Evolutionary conservation across 1,140 invertebrate species (phyloP).

Genomic region (Drosophila bocqueti): DNA sequence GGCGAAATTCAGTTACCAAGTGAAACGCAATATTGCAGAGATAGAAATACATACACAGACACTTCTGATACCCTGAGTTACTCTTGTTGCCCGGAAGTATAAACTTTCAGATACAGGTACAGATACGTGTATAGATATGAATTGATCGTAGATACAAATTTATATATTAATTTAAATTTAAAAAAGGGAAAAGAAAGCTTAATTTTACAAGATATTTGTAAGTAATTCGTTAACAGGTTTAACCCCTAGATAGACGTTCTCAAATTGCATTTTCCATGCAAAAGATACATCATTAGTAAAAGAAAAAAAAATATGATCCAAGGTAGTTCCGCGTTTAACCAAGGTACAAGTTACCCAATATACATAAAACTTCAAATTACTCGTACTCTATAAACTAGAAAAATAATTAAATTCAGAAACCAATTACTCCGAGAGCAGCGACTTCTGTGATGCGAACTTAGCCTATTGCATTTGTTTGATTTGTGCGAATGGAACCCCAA

Average conservation of each 20-base stretch:
- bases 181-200: neutral
- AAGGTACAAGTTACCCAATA: neutral
- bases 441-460: conserved; percentile 1
- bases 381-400: neutral
- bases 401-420: neutral
- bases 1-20: conserved; percentile 34
- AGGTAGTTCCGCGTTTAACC: neutral
- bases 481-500: conserved; percentile 12
- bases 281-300: neutral
- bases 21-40: conserved; percentile 28
- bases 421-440: neutral
- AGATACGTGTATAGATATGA: neutral
- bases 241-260: neutral
- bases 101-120: neutral
- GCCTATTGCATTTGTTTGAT: conserved; percentile 12
- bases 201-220: no score
- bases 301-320: no score
- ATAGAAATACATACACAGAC: neutral
- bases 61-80: neutral
- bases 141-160: conserved; percentile 6
- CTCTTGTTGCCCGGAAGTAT: neutral
- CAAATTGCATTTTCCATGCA: neutral
- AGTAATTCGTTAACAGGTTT: neutral
- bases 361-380: no score
- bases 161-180: neutral